Base-by-base conservation (phyloP, 53 echinoderm and acorn worm genomes). In the Henricia sp. region DNA sequence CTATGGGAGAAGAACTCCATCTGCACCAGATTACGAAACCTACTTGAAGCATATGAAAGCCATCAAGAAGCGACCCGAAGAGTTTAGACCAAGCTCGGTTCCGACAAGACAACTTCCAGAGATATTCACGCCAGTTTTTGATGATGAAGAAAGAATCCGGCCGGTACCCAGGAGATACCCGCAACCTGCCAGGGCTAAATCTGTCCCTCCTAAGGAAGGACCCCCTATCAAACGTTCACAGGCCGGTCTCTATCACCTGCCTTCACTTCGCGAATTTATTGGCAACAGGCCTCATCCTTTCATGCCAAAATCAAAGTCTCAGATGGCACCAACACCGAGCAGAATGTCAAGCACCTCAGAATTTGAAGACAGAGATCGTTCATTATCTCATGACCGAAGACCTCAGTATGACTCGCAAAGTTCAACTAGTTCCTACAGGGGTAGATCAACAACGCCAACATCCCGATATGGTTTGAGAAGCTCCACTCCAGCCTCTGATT, bases 301-400 rank as follows among this genome's bases (percentile, higher is more conserved):
- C 60, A 77, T 77, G 77, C 77, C 77, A 51, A 77, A 13, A 77
- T 25, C 40, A 26, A 77, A 60, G 60, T 59, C 59, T 44, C 12
- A 43, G 2, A 41, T 46, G 17, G 29, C 43, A 62, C 77, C 36
- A 41, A 21, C 77, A 23, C 46, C 48, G 4, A 77, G 77, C 30
- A 77, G 77, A 62, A 77, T 40, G 40, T 77, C 77, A 36, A 77
- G 77, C 43, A 60, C 60, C 29, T 77, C 77, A n/a, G 77, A 77
- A 24, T 77, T 43, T 44, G 77, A 77, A 57, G 75, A 75, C 25
- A n/a, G n/a, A n/a, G n/a, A n/a, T n/a, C 75, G 57, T 21, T 75
- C 58, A 12, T 9, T 58, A 10, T 26, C 58, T 6, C 13, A 58
- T 58, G 66, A 65, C 14, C 59, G 77, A 60, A 35, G 46, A 25